Percentiles rank a stretch among this genome's conserved stretches.
Evolutionary conservation across 1,140 invertebrate species (phyloP).

Genomic region (Lerema accius): DNA sequence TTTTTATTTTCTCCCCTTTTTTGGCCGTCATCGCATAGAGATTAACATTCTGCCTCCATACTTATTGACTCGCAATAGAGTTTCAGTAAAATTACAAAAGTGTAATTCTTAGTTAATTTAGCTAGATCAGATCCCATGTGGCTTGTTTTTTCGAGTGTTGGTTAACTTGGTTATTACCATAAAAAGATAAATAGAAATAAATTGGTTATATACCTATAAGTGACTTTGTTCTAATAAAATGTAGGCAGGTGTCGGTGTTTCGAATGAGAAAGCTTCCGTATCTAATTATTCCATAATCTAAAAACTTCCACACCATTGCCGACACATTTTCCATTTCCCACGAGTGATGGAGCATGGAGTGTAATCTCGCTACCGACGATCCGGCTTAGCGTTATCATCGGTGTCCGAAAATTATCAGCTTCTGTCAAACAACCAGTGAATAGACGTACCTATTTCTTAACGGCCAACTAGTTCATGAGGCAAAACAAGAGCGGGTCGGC

Average conservation of each 20-base stretch:
- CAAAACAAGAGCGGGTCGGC: slow-evolving; percentile 8
- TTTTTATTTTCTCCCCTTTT: too few relatives aligned
- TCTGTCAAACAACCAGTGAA: slow-evolving; percentile 42
- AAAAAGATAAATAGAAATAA: too few relatives aligned
- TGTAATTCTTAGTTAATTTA: too few relatives aligned
- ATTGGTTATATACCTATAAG: too few relatives aligned
- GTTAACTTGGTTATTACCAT: too few relatives aligned
- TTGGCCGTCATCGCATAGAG: too few relatives aligned
- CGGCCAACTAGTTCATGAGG: slow-evolving; percentile 8
- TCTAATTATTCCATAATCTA: slow-evolving; percentile 28
- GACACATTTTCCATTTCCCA: slow-evolving; percentile 43
- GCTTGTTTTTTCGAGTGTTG: too few relatives aligned
- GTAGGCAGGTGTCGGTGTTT: slow-evolving; percentile 1
- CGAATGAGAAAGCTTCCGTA: slow-evolving; percentile 4
- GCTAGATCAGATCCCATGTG: too few relatives aligned
- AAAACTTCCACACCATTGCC: slow-evolving; percentile 26
- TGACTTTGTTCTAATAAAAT: background rate
- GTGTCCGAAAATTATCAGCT: slow-evolving; percentile 57
- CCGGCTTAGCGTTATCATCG: slow-evolving; percentile 45
- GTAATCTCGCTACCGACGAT: slow-evolving; percentile 38
- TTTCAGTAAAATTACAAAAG: too few relatives aligned
- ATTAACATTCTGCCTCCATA: too few relatives aligned
- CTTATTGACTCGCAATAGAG: too few relatives aligned
- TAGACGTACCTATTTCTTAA: slow-evolving; percentile 26
- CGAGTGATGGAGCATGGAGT: slow-evolving; percentile 49